Evolutionary conservation across 2,888 invertebrate genomes (phyloP).

Genomic region (Caradrina kadenii): DNA sequence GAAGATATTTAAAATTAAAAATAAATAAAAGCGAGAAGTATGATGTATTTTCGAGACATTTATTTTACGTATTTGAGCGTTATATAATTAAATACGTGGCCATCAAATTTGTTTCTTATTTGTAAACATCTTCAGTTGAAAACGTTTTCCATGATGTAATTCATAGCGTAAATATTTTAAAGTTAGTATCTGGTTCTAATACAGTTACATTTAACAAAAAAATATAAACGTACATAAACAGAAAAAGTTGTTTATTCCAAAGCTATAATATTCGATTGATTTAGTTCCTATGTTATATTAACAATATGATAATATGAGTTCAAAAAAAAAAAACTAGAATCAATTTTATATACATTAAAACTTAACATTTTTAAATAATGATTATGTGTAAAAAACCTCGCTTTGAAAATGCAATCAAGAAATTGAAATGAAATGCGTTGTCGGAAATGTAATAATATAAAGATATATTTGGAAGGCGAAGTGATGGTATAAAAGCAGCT

Average conservation of each 20-base stretch:
- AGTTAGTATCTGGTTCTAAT: conserved; percentile 82
- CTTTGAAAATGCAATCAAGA: conserved; percentile 71
- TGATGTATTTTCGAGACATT: conserved; percentile 30
- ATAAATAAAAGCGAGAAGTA: not conserved
- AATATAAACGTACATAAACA: conserved; percentile 76
- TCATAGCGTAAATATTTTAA: conserved; percentile 72
- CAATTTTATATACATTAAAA: conserved; percentile 85
- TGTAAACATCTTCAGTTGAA: conserved; percentile 60
- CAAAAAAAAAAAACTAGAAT: conserved; percentile 82
- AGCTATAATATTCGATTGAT: conserved; percentile 79
- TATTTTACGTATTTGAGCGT: conserved; percentile 24
- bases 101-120: conserved; percentile 27
- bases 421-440: conserved; percentile 73
- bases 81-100: not conserved
- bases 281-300: conserved; percentile 75
- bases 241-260: conserved; percentile 72
- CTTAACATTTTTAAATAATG: conserved; percentile 66
- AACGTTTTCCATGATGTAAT: conserved; percentile 71
- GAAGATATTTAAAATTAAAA: conserved; percentile 37
- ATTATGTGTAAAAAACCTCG: conserved; percentile 61
- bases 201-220: conserved; percentile 77
- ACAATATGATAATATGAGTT: conserved; percentile 80
- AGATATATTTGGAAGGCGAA: conserved; percentile 52
- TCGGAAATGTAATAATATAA: conserved; percentile 71
- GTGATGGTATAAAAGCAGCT: conserved; percentile 41